phyloP scores from a whole-genome alignment of 92 coral and sea anemone genomes.

The Palythoa heliodiscus region DNA sequence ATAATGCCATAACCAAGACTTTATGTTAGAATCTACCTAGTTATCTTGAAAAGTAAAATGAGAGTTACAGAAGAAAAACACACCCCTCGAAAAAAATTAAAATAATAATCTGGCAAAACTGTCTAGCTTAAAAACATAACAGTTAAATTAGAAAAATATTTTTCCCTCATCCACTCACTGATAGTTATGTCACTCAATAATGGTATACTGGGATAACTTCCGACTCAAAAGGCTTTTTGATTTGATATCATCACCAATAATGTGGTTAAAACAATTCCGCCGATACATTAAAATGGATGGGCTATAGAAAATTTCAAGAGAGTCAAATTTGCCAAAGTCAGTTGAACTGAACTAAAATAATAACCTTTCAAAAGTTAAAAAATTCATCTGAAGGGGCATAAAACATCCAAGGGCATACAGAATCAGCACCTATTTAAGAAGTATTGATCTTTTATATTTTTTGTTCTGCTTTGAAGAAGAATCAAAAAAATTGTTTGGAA shows the following conservation, averaged over 20 bases:
- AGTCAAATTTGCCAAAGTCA: too few relatives aligned
- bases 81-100: too few relatives aligned
- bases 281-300: not conserved
- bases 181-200: not conserved
- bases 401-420: too few relatives aligned
- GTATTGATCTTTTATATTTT: not conserved
- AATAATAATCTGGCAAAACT: too few relatives aligned
- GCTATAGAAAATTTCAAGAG: not conserved
- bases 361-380: too few relatives aligned
- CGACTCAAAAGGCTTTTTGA: slow-evolving; percentile 13
- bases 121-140: too few relatives aligned
- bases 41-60: too few relatives aligned
- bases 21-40: too few relatives aligned
- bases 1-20: too few relatives aligned
- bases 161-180: not conserved
- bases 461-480: not conserved
- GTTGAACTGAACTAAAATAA: too few relatives aligned
- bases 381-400: too few relatives aligned
- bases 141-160: not conserved
- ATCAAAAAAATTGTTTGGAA: not conserved
- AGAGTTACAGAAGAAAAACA: too few relatives aligned
- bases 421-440: not conserved
- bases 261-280: not conserved
- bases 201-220: slow-evolving; percentile 23
- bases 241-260: not conserved